Evolutionary conservation across 2,113 vertebrate species (phyloP).

Genomic region (Crotalus horridus): DNA sequence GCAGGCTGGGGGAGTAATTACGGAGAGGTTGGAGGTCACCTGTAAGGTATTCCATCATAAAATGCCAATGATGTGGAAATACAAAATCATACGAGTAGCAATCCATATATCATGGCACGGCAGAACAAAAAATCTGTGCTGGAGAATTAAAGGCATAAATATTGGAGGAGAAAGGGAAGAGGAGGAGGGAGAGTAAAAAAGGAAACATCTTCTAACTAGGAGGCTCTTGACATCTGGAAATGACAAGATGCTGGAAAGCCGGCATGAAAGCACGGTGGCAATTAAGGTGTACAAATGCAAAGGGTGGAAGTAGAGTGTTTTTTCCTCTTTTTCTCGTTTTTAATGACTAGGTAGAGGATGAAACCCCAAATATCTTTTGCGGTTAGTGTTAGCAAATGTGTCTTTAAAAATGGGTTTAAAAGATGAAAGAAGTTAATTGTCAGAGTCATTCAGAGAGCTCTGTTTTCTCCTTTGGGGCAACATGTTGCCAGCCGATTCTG

Average conservation of each 20-base stretch:
- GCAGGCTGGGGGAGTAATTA: constrained; percentile 14
- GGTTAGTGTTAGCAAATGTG: constrained; percentile 54
- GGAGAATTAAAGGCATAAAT: constrained; percentile 74
- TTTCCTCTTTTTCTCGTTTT: constrained; percentile 30
- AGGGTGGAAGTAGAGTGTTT: constrained; percentile 48
- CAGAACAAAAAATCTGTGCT: constrained; percentile 68
- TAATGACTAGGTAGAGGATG: constrained; percentile 51
- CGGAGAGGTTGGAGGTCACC: constrained; percentile 35
- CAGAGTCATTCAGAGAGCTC: constrained; percentile 36
- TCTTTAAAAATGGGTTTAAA: constrained; percentile 60
- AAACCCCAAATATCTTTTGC: constrained; percentile 57
- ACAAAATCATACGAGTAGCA: constrained; percentile 67
- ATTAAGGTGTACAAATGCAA: constrained; percentile 51
- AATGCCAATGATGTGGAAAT: constrained; percentile 67
- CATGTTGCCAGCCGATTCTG: background rate
- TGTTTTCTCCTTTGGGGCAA: constrained; percentile 41
- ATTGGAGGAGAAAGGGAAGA: constrained; percentile 43
- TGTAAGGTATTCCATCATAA: constrained; percentile 50
- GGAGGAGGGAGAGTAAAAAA: background rate
- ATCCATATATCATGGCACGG: constrained; percentile 62
- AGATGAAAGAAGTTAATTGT: constrained; percentile 61
- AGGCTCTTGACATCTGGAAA: constrained; percentile 72
- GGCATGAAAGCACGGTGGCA: constrained; percentile 54
- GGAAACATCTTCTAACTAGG: constrained; percentile 52
- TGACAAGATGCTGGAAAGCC: constrained; percentile 61